Evolutionary conservation across 2,888 invertebrate species (phyloP).

Genomic region (Xylocampa areola): DNA sequence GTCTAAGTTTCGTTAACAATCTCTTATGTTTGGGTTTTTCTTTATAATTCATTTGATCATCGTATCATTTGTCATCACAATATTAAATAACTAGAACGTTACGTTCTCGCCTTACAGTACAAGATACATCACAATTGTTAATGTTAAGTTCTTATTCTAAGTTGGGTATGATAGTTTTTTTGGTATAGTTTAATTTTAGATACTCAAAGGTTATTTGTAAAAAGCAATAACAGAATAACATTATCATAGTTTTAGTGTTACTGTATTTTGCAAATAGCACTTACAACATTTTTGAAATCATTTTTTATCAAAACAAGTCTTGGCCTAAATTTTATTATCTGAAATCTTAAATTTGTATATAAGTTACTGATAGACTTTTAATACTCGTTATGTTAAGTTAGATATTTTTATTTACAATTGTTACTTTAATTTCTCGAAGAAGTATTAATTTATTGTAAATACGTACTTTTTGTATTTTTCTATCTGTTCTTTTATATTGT

Average conservation of each 20-base stretch:
- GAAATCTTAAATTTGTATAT: slow-evolving; percentile 46
- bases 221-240: slow-evolving; percentile 3
- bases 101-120: slow-evolving; percentile 61
- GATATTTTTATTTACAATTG: slow-evolving; percentile 62
- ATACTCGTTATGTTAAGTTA: slow-evolving; percentile 57
- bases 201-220: slow-evolving; percentile 16
- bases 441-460: slow-evolving; percentile 67
- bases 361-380: slow-evolving; percentile 45
- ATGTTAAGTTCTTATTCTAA: slow-evolving; percentile 39
- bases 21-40: slow-evolving; percentile 19
- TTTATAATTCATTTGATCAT: slow-evolving; percentile 19
- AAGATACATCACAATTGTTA: slow-evolving; percentile 57
- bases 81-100: slow-evolving; percentile 29
- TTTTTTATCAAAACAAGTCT: slow-evolving; percentile 7
- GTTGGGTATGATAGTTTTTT: slow-evolving; percentile 14
- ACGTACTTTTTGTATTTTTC: slow-evolving; percentile 50
- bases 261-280: slow-evolving; percentile 1
- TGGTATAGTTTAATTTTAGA: slow-evolving; percentile 18
- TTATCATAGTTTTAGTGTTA: no score
- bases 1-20: slow-evolving; percentile 18
- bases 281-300: slow-evolving; percentile 12
- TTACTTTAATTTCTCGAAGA: slow-evolving; percentile 54
- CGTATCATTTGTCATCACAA: slow-evolving; percentile 24
- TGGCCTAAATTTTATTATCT: slow-evolving; percentile 49
- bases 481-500: slow-evolving; percentile 43